Evolutionary conservation across 2,113 vertebrate species (phyloP), one percentile per base, ranked within the genome.

Genomic region (Nettapus auritus): DNA sequence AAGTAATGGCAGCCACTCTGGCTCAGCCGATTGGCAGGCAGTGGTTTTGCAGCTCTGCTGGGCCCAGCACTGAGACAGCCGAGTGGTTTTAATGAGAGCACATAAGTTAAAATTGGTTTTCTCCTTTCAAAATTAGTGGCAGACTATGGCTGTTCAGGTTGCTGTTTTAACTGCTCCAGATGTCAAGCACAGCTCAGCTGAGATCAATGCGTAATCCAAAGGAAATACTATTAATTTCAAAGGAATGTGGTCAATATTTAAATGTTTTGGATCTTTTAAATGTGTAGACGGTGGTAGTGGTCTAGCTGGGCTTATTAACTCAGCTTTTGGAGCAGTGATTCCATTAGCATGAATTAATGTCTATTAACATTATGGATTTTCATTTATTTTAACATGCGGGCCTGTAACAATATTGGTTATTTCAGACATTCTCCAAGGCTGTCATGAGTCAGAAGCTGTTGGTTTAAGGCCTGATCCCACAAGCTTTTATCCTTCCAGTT

Each of bases 181-280:
- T 97, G 93, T 94, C 88, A 86, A 52, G 56, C 68, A 8, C 0
- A 6, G 88, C 81, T 95, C 79, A 93, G 83, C 93, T 23, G 48
- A 93, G 78, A 94, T 95, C 92, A 89, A 59, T 89, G 89, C 5
- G 19, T 95, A 96, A 97, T 97, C 94, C 71, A 69, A 95, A 95
- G 95, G 94, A 97, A 96, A 96, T 91, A 86, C 92, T 94, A 70
- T 76, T 96, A 94, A 97, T 95, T 97, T 96, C 83, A 84, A 94
- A 96, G 93, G 96, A 96, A 96, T 94, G 93, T 89, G 56, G 89
- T 94, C 53, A 60, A 57, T 93, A 93, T 89, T 92, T 91, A 92
- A 96, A 88, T 86, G 56, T 56, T 86, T 93, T 81, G 71, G 66
- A 89, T 63, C 84, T 91, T 95, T 94, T 93, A 64, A 92, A 57